Conservation (phyloP, 2,113 vertebrate species). For the Struthio camelus region DNA sequence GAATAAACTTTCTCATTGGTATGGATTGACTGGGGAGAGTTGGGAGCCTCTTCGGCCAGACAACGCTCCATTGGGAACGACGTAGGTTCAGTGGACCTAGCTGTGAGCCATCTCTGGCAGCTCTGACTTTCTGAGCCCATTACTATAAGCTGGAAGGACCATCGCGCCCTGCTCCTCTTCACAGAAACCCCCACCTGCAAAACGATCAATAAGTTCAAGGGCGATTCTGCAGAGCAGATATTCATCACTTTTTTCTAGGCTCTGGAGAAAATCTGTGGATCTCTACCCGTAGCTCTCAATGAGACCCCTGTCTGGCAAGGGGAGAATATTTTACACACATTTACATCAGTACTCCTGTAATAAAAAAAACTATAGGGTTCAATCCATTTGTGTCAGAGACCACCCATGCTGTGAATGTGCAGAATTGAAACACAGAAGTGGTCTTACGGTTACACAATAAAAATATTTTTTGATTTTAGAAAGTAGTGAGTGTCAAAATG, state of each 20-base stretch:
- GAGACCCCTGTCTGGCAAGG: background rate
- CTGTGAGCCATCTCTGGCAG: background rate
- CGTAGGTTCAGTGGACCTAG: background rate
- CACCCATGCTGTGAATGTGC: background rate
- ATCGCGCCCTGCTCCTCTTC: background rate
- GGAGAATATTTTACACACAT: background rate
- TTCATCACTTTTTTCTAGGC: background rate
- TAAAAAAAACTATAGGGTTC: background rate
- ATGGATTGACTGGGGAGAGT: background rate
- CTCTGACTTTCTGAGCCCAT: background rate
- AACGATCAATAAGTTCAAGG: background rate
- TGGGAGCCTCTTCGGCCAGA: background rate
- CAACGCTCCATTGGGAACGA: background rate
- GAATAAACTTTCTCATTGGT: background rate
- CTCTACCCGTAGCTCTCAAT: background rate
- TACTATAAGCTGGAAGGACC: background rate
- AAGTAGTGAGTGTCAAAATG: background rate
- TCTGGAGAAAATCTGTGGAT: background rate
- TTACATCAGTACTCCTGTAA: background rate
- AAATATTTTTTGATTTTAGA: background rate
- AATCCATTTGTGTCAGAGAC: background rate
- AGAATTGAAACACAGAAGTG: background rate
- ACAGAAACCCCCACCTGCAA: background rate
- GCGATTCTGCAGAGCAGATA: background rate
- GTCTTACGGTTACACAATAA: background rate